phyloP scores from a whole-genome alignment of 35 echinoderm and acorn worm genomes.

The Holothuria glaberrima region DNA sequence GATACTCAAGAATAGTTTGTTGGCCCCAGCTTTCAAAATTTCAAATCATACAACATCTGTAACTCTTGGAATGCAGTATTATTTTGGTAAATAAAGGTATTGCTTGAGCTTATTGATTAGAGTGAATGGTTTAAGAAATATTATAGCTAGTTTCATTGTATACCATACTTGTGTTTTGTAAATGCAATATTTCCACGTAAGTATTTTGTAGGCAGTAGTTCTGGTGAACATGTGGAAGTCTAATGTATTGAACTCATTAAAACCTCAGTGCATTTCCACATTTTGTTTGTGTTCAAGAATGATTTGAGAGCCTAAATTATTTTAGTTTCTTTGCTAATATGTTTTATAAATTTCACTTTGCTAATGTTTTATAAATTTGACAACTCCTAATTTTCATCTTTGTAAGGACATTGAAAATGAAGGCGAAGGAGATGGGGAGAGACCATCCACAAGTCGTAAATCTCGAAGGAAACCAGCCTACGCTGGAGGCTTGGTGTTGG shows the following conservation, averaged over 20 bases:
- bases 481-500: constrained; percentile 85
- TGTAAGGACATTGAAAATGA: constrained; percentile 49
- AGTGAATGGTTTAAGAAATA: too few species aligned
- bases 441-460: constrained; percentile 54
- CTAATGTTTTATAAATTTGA: not conserved
- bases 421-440: constrained; percentile 56
- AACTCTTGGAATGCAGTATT: too few species aligned
- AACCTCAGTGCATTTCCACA: too few species aligned
- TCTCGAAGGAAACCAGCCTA: constrained; percentile 86
- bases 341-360: not conserved
- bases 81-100: too few species aligned
- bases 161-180: too few species aligned
- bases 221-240: not conserved
- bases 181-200: too few species aligned
- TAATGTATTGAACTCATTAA: not conserved
- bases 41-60: too few species aligned
- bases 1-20: too few species aligned
- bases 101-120: too few species aligned
- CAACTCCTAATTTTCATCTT: not conserved
- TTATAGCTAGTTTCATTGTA: too few species aligned
- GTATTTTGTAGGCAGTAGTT: not conserved
- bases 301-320: not conserved
- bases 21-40: too few species aligned
- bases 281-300: not conserved
- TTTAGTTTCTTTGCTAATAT: not conserved